phyloP scores from a whole-genome alignment of 2,113 vertebrate genomes.

The Amblyornis subalaris region DNA sequence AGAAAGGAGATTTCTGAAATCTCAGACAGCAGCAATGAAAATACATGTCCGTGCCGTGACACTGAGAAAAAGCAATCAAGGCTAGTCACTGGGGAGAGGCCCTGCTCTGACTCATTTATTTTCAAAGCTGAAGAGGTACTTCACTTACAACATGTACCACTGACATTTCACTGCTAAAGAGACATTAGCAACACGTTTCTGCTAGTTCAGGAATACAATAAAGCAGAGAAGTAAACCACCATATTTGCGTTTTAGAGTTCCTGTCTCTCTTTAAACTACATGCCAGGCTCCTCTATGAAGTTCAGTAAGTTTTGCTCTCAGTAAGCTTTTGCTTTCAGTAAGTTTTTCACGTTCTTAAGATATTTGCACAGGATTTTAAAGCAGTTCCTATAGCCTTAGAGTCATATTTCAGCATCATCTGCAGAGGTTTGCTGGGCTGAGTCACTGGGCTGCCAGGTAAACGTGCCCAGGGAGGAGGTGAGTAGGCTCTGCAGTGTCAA shows the following conservation, averaged over 20 bases:
- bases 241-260: not conserved
- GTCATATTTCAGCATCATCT: not conserved
- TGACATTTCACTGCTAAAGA: not conserved
- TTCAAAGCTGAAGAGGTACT: not conserved
- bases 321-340: no score
- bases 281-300: not conserved
- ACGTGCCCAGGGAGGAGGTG: not conserved
- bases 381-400: not conserved
- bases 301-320: not conserved
- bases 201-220: not conserved
- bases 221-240: not conserved
- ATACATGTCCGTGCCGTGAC: fast-evolving
- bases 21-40: not conserved
- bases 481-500: not conserved
- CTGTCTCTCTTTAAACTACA: not conserved
- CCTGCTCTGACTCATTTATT: not conserved
- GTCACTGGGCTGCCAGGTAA: not conserved
- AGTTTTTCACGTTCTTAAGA: not conserved
- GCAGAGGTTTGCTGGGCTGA: not conserved
- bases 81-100: not conserved
- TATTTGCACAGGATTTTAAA: not conserved
- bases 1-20: not conserved
- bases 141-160: not conserved
- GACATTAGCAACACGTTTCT: not conserved
- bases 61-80: not conserved